Percentiles rank a stretch among this genome's conserved stretches.
These are phyloP conservation scores for Macaria notata DNA, from an alignment of 2,888 invertebrate species.

Conservation along the genomic window DNA sequence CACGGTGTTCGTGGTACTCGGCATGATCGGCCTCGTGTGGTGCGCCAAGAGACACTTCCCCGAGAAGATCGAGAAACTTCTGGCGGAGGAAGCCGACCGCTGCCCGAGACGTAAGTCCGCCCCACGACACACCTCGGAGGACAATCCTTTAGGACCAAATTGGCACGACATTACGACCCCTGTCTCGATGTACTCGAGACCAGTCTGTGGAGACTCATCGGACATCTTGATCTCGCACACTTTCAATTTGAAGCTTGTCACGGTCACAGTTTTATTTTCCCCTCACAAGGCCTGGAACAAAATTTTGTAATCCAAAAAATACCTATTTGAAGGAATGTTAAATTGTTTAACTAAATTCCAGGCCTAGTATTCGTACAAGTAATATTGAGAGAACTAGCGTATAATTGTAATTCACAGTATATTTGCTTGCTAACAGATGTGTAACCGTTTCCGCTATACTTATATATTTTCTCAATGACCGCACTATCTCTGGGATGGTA, in stretches of 20 bases:
- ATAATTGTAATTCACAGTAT: slow-evolving; percentile 51
- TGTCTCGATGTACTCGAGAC: slow-evolving; percentile 10
- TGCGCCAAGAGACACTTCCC: slow-evolving; percentile 93
- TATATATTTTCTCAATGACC: slow-evolving; percentile 66
- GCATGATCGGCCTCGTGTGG: slow-evolving; percentile 90
- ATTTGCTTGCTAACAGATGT: slow-evolving; percentile 54
- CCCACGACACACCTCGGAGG: slow-evolving; percentile 40
- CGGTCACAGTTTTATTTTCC: slow-evolving; percentile 30
- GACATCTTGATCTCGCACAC: slow-evolving; percentile 24
- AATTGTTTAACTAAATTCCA: slow-evolving; percentile 21
- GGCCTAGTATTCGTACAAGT: slow-evolving; percentile 21
- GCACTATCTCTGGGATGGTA: slow-evolving; percentile 74
- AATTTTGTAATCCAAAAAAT: background rate
- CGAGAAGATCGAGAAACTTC: slow-evolving; percentile 91
- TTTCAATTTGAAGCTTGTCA: slow-evolving; percentile 43
- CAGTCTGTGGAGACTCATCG: slow-evolving; percentile 27
- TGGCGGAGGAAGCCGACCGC: slow-evolving; percentile 90
- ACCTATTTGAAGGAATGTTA: background rate
- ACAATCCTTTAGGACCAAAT: slow-evolving; percentile 61
- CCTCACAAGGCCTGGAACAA: slow-evolving; percentile 21
- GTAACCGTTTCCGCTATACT: slow-evolving; percentile 62
- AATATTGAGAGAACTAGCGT: slow-evolving; percentile 20
- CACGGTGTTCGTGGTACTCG: slow-evolving; percentile 90
- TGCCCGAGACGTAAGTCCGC: slow-evolving; percentile 84
- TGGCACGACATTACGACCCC: slow-evolving; percentile 12